Base-by-base conservation (phyloP, 2,113 vertebrate genomes). In the Thymallus thymallus region DNA sequence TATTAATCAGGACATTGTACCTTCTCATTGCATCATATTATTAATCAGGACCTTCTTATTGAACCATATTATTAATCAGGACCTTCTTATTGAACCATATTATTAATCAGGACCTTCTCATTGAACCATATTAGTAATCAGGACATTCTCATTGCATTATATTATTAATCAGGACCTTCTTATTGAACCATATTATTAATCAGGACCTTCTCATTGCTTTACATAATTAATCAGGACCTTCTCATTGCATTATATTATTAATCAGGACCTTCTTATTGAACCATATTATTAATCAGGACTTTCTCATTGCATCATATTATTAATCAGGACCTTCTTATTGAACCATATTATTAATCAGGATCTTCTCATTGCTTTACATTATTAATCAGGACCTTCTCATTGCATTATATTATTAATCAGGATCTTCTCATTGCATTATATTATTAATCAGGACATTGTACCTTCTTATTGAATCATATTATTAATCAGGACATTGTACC, bases 391-490 rank as follows among this genome's bases (percentile, higher is more conserved):
- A 66, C 14, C 41, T 26, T 12, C 26, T 68, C 24, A 48, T 26
- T 73, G n/a, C n/a, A n/a, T n/a, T n/a, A n/a, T n/a, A n/a, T n/a
- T n/a, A n/a, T n/a, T n/a, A n/a, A n/a, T n/a, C n/a, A n/a, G n/a
- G n/a, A n/a, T n/a, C n/a, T n/a, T n/a, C n/a, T n/a, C n/a, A n/a
- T 94, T 94, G 91, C 92, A 94, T 91, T 91, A 87, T 93, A 92
- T 83, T 83, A 73, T 91, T 91, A 74, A 78, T 80, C 80, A 55
- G 48, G 60, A 66, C 14, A 20, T 24, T 26, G 20, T n/a, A 66
- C 12, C 41, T 26, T 12, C 26, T 68, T 20, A 48, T 26, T 26
- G 90, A 87, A 85, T 92, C 89, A 84, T 90, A 82, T 92, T 91
- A 73, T 91, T 91, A 74, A 78, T 80, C 80, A 55, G 48, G 60